phyloP scores from a whole-genome alignment of 2,888 invertebrate species.

The Poecilobothrus nobilitatus region DNA sequence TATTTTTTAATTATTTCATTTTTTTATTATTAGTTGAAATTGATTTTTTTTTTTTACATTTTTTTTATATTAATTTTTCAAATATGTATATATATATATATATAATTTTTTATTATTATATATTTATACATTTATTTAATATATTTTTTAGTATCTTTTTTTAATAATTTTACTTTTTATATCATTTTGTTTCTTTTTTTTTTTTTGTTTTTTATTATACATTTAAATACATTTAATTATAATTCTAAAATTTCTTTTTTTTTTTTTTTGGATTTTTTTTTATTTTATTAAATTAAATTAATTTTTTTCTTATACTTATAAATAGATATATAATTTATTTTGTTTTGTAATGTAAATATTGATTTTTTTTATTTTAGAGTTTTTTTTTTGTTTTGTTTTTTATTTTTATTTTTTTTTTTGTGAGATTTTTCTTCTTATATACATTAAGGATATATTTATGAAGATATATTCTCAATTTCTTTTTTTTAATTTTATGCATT shows the following conservation, averaged over 20 bases:
- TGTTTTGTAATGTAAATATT: conserved; percentile 14
- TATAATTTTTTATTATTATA: not conserved
- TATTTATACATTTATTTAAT: conserved; percentile 12
- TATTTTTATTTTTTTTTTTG: no score
- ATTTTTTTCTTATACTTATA: conserved; percentile 10
- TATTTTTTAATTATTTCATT: not conserved
- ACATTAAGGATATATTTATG: no score
- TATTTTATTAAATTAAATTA: conserved; percentile 12
- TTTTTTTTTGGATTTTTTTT: no score
- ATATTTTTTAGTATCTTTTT: conserved; percentile 14
- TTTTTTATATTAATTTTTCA: conserved; percentile 16
- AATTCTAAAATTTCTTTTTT: no score
- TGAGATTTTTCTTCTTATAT: no score
- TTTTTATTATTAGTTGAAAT: conserved; percentile 1
- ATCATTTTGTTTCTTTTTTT: conserved; percentile 9
- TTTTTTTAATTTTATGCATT: not conserved
- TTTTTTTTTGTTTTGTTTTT: no score
- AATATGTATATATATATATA: conserved; percentile 15
- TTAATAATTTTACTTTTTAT: conserved; percentile 13
- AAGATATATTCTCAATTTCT: no score
- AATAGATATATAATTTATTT: conserved; percentile 11
- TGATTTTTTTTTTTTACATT: conserved; percentile 18
- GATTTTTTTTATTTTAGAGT: conserved; percentile 11
- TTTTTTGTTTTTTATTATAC: conserved; percentile 8
- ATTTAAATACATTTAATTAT: conserved; percentile 10